Evolutionary conservation across 2,888 invertebrate genomes (phyloP).

Genomic region (Cylloceria caligata): DNA sequence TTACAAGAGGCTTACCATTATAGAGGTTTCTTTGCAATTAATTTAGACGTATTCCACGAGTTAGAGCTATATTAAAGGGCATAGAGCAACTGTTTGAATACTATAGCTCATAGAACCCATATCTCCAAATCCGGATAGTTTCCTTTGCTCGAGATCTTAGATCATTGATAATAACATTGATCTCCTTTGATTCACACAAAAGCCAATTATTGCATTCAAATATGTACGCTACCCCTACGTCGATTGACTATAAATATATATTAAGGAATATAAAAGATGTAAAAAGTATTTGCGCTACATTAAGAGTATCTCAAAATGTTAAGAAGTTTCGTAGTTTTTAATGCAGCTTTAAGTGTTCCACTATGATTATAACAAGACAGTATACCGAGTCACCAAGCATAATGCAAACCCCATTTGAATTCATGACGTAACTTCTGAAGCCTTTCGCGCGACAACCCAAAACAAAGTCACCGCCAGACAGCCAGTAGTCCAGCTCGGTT

Average conservation of each 20-base stretch:
- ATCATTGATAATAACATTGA: background rate
- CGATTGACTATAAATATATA: background rate
- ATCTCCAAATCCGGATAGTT: background rate
- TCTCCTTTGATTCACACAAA: background rate
- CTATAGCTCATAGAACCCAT: background rate
- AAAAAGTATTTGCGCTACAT: background rate
- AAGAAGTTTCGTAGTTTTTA: background rate
- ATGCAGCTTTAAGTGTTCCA: background rate
- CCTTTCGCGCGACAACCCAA: conserved; percentile 21
- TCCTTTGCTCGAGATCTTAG: background rate
- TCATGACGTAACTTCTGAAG: conserved; percentile 27
- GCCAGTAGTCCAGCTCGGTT: conserved; percentile 22
- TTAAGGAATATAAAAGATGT: background rate
- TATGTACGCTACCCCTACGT: too few species aligned
- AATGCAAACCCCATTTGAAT: conserved; percentile 46
- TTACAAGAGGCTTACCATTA: background rate
- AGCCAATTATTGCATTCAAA: background rate
- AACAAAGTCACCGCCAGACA: conserved; percentile 42
- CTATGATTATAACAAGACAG: conserved; percentile 10
- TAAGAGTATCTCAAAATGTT: background rate
- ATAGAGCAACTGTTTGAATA: too few species aligned
- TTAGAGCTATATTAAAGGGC: background rate
- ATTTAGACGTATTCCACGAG: background rate
- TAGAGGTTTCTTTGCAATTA: background rate
- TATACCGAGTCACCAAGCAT: conserved; percentile 6